These are phyloP conservation scores for human DNA, from an alignment of 2,113 vertebrate species.

Conservation along the genomic window GRCh38 chr5:79349501-79350000, in stretches of 20 bases:
- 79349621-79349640: background rate
- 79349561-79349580: background rate
- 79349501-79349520: background rate
- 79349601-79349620: background rate
- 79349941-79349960: background rate
- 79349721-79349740: background rate
- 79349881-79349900: background rate
- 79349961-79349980: background rate
- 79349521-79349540: background rate
- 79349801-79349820: background rate
- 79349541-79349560: background rate
- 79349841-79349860: background rate
- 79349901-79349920: background rate
- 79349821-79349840: background rate
- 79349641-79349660: background rate
- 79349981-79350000: background rate
- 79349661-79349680: background rate
- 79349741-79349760: background rate
- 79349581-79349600: background rate
- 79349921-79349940: background rate
- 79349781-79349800: background rate
- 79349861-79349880: background rate
- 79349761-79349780: background rate
- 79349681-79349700: background rate
- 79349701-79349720: background rate